Evolutionary conservation across 1,140 invertebrate species (phyloP).

Genomic region (Palaemon carinicauda): DNA sequence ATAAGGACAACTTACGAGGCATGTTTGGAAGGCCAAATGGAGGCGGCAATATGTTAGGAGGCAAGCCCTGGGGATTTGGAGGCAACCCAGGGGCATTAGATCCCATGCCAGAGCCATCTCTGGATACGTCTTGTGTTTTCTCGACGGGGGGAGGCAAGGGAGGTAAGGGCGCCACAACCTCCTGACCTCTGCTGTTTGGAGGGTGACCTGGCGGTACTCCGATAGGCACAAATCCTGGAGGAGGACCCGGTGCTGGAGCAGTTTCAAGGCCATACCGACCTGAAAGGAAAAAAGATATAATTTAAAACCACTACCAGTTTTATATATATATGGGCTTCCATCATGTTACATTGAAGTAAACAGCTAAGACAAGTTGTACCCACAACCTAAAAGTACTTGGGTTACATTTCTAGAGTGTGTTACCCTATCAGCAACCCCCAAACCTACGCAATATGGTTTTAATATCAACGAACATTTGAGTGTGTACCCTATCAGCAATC

Average conservation of each 20-base stretch:
- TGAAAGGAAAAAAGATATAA: neutral
- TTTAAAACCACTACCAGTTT: too few species aligned
- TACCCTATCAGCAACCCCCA: too few species aligned
- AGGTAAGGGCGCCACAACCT: slow-evolving; percentile 65
- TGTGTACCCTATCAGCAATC: too few species aligned
- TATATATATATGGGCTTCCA: too few species aligned
- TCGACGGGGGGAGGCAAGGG: slow-evolving; percentile 66
- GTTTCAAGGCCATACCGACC: slow-evolving; percentile 62
- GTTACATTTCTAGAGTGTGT: too few species aligned
- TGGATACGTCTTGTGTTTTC: slow-evolving; percentile 11
- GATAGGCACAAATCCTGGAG: slow-evolving; percentile 65
- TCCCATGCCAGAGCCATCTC: slow-evolving; percentile 41
- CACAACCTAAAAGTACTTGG: too few species aligned
- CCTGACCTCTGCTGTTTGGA: slow-evolving; percentile 58
- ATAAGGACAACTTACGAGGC: slow-evolving; percentile 66
- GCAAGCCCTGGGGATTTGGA: neutral
- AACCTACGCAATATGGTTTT: too few species aligned
- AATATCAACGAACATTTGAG: too few species aligned
- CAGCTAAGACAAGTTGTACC: too few species aligned
- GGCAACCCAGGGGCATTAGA: slow-evolving; percentile 46
- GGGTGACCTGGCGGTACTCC: slow-evolving; percentile 73
- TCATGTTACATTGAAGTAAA: too few species aligned
- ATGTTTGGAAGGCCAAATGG: slow-evolving; percentile 68
- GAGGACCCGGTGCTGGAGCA: slow-evolving; percentile 63
- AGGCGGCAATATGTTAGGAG: slow-evolving; percentile 65